phyloP scores from a whole-genome alignment of 1,140 invertebrate species.

The Periplaneta americana region DNA sequence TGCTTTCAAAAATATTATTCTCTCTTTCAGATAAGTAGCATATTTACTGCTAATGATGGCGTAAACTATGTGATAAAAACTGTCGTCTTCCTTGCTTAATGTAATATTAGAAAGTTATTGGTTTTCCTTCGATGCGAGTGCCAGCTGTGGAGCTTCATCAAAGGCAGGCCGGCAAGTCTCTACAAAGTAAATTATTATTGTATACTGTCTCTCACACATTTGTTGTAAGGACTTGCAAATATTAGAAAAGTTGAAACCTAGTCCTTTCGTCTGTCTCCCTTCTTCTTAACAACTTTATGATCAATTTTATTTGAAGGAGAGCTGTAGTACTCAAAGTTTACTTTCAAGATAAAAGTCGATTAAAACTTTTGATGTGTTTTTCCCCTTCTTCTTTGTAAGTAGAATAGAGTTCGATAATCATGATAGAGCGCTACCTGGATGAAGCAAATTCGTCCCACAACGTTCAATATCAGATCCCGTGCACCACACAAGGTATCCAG shows the following conservation, averaged over 20 bases:
- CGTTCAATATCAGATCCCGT: background rate
- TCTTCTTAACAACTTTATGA: background rate
- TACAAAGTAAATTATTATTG: background rate
- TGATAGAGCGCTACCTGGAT: background rate
- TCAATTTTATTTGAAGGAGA: background rate
- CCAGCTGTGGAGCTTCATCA: too few species aligned
- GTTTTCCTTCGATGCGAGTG: background rate
- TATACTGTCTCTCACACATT: background rate
- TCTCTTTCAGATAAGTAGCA: too few species aligned
- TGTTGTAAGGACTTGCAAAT: background rate
- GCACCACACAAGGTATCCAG: too few species aligned
- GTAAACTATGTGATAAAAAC: too few species aligned
- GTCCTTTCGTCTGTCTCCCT: too few species aligned
- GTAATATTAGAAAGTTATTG: background rate
- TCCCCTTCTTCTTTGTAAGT: background rate
- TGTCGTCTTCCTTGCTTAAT: background rate
- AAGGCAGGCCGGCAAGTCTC: too few species aligned
- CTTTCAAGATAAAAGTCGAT: background rate
- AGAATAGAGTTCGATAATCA: background rate
- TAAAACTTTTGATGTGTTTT: background rate
- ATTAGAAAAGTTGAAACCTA: background rate
- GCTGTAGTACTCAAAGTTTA: background rate
- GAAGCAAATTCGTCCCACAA: background rate
- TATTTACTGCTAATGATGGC: too few species aligned
- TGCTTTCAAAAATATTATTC: too few species aligned